A percentile compares a stretch with the other conserved stretches of the same genome.
Conservation (phyloP, 2,113 vertebrate species). For the Megalops atlanticus region DNA sequence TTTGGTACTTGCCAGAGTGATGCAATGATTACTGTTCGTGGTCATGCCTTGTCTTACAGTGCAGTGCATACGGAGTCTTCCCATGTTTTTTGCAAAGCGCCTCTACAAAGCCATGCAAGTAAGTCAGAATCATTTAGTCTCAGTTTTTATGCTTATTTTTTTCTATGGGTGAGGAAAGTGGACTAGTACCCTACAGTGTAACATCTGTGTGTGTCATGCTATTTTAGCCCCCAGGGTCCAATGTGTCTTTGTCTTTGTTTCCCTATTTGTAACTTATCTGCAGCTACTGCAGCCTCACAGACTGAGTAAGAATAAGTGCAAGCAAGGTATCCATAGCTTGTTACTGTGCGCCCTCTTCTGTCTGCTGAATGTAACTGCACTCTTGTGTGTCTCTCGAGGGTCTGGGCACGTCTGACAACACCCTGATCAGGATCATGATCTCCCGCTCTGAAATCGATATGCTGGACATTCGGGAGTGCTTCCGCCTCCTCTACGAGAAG, state of each 20-base stretch:
- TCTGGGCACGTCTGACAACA: constrained; percentile 91
- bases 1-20: no score
- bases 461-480: constrained; percentile 93
- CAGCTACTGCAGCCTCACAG: no score
- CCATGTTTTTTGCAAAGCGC: constrained; percentile 88
- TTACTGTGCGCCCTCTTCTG: background rate
- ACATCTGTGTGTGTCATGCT: no score
- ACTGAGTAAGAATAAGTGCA: no score
- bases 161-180: background rate
- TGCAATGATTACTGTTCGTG: no score
- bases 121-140: constrained; percentile 42
- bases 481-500: constrained; percentile 90
- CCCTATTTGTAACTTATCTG: no score
- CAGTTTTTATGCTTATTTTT: no score
- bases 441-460: constrained; percentile 91
- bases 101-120: constrained; percentile 98
- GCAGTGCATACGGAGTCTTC: constrained; percentile 82
- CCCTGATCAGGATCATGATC: constrained; percentile 95
- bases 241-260: no score
- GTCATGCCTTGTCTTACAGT: no score
- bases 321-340: background rate
- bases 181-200: background rate
- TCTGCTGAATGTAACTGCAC: no score
- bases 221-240: no score
- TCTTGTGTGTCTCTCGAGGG: constrained; percentile 70